Evolutionary conservation across 2,888 invertebrate genomes (phyloP).

Genomic region (Drosophila falleni): DNA sequence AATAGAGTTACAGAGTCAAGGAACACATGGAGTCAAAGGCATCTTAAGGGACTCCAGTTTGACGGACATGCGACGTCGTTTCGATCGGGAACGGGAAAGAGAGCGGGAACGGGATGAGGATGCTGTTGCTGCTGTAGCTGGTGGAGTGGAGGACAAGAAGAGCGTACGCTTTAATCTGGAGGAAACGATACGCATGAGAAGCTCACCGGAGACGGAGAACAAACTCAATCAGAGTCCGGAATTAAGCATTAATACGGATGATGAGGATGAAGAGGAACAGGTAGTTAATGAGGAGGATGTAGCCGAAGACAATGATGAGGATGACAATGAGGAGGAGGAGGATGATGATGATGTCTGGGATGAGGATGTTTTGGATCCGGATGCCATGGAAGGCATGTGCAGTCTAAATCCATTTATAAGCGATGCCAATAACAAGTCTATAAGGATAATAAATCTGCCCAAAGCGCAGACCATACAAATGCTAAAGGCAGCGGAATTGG

Average conservation of each 20-base stretch:
- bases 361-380: conserved; percentile 71
- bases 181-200: conserved; percentile 52
- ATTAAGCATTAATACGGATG: conserved; percentile 76
- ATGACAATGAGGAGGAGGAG: conserved; percentile 76
- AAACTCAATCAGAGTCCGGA: conserved; percentile 80
- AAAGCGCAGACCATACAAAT: conserved; percentile 82
- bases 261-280: conserved; percentile 58
- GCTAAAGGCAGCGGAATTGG: conserved; percentile 58
- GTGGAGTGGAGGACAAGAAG: conserved; percentile 92
- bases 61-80: conserved; percentile 83
- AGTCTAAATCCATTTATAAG: conserved; percentile 78
- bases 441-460: conserved; percentile 84
- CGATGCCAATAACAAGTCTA: conserved; percentile 83
- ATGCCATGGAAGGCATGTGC: conserved; percentile 73
- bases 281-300: conserved; percentile 63
- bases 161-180: conserved; percentile 89
- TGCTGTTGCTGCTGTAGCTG: conserved; percentile 72
- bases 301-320: conserved; percentile 71
- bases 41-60: conserved; percentile 88
- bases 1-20: conserved; percentile 3
- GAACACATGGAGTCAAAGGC: conserved; percentile 86
- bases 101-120: conserved; percentile 60
- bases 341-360: conserved; percentile 76
- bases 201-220: conserved; percentile 77
- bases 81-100: conserved; percentile 48